phyloP scores from a whole-genome alignment of 92 coral and sea anemone genomes.

The Zoanthus sociatus region DNA sequence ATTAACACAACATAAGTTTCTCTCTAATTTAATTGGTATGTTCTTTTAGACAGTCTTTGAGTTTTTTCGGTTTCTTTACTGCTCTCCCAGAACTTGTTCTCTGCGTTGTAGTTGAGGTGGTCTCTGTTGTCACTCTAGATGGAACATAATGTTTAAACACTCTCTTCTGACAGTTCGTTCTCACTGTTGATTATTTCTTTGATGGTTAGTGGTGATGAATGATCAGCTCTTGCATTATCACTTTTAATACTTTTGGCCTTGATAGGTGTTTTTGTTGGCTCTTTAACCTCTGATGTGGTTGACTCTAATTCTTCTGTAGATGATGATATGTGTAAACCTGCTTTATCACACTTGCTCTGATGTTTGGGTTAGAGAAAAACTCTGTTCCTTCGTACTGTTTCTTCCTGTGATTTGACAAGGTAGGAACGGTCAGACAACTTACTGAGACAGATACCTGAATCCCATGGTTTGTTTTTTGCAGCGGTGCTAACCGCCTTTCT shows the following conservation, averaged over 20 bases:
- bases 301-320: not conserved
- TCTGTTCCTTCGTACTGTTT: not conserved
- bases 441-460: conserved; percentile 45
- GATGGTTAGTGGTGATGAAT: not conserved
- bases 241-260: not conserved
- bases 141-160: too few species aligned
- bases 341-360: not conserved
- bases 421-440: conserved; percentile 60
- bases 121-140: too few species aligned
- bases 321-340: not conserved
- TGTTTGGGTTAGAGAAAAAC: not conserved
- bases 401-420: conserved; percentile 6
- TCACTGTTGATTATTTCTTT: too few species aligned
- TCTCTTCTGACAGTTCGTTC: too few species aligned
- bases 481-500: conserved; percentile 59
- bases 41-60: too few species aligned
- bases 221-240: not conserved
- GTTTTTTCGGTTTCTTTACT: too few species aligned
- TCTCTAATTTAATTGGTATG: too few species aligned
- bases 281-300: not conserved
- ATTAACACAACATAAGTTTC: too few species aligned
- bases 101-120: too few species aligned
- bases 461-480: conserved; percentile 49
- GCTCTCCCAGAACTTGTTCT: too few species aligned
- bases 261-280: not conserved